phyloP scores from a whole-genome alignment of 2,797 vertebrate genomes.

The Ctenochaetus hawaiiensis region DNA sequence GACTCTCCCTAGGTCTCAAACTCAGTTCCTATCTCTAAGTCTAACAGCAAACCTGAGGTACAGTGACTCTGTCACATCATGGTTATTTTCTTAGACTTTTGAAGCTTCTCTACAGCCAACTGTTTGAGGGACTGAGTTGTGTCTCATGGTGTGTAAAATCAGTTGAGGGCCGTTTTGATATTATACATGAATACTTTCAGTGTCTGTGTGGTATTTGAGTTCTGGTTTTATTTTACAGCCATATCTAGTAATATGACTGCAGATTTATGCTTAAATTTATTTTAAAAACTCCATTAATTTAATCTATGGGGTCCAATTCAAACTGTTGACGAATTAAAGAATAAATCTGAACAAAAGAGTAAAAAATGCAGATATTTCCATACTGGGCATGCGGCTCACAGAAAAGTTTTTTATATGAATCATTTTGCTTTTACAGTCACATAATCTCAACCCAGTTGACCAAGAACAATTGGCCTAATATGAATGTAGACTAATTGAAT shows the following conservation, averaged over 20 bases:
- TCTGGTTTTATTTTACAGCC: not conserved
- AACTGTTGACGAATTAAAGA: not conserved
- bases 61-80: not conserved
- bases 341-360: too few relatives aligned
- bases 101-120: not conserved
- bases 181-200: not conserved
- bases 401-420: not conserved
- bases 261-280: not conserved
- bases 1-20: not conserved
- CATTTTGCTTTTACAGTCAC: not conserved
- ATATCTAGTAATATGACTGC: too few relatives aligned
- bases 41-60: not conserved
- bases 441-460: not conserved
- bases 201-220: not conserved
- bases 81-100: not conserved
- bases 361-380: too few relatives aligned
- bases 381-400: not conserved
- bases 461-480: not conserved
- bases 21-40: not conserved
- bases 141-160: not conserved
- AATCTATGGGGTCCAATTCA: not conserved
- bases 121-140: not conserved
- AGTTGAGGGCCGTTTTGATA: not conserved
- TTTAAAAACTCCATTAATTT: not conserved
- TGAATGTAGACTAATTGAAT: not conserved